Percentiles rank a stretch among this genome's conserved stretches.
Evolutionary conservation across 1,140 invertebrate species (phyloP).

Genomic region (Thalassaphorura encarpata): DNA sequence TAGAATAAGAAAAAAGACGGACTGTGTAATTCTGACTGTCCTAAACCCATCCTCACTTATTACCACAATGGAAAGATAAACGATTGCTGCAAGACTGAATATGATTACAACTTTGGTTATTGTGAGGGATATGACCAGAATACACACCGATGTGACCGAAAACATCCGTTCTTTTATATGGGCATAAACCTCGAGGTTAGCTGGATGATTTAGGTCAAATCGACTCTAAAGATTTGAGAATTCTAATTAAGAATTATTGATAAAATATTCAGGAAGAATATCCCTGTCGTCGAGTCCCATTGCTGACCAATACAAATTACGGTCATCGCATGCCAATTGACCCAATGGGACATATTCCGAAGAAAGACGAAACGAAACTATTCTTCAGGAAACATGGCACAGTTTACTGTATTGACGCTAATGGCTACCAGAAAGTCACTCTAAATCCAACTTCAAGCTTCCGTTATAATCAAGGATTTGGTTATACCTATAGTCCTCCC

Average conservation of each 20-base stretch:
- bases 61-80: slow-evolving; percentile 31
- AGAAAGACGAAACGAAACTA: slow-evolving; percentile 7
- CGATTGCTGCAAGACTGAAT: slow-evolving; percentile 26
- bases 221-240: neutral
- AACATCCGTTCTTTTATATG: slow-evolving; percentile 28
- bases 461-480: slow-evolving; percentile 20
- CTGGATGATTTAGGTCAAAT: neutral
- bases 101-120: slow-evolving; percentile 28
- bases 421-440: slow-evolving; percentile 23
- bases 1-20: neutral
- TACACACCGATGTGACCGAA: slow-evolving; percentile 22
- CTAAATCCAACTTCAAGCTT: slow-evolving; percentile 18
- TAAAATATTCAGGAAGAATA: slow-evolving; percentile 27
- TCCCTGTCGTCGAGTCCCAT: slow-evolving; percentile 24
- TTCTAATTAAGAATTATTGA: neutral
- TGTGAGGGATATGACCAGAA: slow-evolving; percentile 28
- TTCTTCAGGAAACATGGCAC: slow-evolving; percentile 20
- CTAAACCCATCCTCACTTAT: slow-evolving; percentile 19
- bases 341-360: neutral
- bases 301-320: slow-evolving; percentile 25
- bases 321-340: slow-evolving; percentile 29
- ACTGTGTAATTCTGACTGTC: neutral
- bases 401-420: slow-evolving; percentile 22
- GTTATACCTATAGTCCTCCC: slow-evolving; percentile 29
- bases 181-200: slow-evolving; percentile 25